phyloP scores from a whole-genome alignment of 2,113 vertebrate species.

The Vulpes vulpes region DNA sequence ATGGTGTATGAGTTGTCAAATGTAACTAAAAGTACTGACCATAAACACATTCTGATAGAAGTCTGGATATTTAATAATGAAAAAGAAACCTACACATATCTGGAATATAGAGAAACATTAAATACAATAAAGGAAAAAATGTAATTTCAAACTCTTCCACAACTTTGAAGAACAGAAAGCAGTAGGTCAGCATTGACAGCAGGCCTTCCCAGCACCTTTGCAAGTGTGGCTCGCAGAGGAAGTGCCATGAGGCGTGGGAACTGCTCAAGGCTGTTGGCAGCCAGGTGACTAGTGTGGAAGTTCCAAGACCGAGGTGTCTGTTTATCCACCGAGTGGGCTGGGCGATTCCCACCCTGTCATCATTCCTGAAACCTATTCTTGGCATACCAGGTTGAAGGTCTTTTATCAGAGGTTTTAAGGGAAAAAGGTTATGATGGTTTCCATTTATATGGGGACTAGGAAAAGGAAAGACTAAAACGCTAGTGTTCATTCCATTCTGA shows the following conservation, averaged over 20 bases:
- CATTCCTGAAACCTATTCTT: neutral
- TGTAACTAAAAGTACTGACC: neutral
- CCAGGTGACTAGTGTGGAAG: neutral
- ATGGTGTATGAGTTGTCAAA: neutral
- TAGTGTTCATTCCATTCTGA: neutral
- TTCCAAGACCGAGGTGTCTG: neutral
- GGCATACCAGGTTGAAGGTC: neutral
- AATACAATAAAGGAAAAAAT: neutral
- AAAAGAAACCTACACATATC: neutral
- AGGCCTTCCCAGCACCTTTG: neutral
- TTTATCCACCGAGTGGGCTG: neutral
- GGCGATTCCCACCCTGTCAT: neutral
- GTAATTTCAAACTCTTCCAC: neutral
- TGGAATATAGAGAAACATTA: neutral
- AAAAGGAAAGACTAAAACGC: neutral
- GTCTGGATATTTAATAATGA: neutral
- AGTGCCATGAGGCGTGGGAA: neutral
- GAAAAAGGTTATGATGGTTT: neutral
- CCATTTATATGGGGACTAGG: neutral
- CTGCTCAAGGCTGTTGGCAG: neutral
- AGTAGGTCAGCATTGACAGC: too few relatives aligned
- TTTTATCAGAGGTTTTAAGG: neutral
- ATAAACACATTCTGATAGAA: neutral
- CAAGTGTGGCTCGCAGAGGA: fast-evolving
- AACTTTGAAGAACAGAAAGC: neutral